Evolutionary conservation across 2,797 vertebrate genomes (phyloP), one percentile per base, ranked within the genome.

Genomic region (Peromyscus melanophrys): DNA sequence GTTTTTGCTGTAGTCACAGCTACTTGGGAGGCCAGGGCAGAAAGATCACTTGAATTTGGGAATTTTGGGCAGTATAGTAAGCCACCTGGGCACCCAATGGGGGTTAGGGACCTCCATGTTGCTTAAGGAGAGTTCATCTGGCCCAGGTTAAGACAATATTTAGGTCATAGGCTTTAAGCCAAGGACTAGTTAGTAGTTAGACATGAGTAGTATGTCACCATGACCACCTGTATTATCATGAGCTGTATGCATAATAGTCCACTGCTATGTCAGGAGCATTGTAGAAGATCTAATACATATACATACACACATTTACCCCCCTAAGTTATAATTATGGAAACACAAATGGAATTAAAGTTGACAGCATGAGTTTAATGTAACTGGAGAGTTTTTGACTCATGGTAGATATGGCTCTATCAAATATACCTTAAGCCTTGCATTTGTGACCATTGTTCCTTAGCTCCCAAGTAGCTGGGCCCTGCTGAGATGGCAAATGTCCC

Each of bases 161-260:
- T 81, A 57, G 21, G 55, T 57, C 31, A 78, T 90, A 61, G 65
- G 9, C 85, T 92, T 87, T 75, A 88, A 80, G 69, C 16, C 49
- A 80, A 92, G 31, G 11, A 90, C 40, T 94, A 67, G 11, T 92
- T 77, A 94, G 49, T 76, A 29, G 8, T 81, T 37, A 81, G 80
- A 75, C 40, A 13, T 77, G 65, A 34, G 6, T 16, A 17, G 6
- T 16, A 34, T 69, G 31, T 27, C 31, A 34, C 65, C 5, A 10
- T 69, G 65, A 14, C 65, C 65, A 34, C 31, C 65, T 31, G 27
- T 27, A 31, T 65, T 65, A 69, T 31, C 27, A 7, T 69, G 65
- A 69, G 31, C 65, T 69, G 65, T 34, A 16, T 69, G 65, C 31
- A 69, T 16, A 69, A 69, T 16, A 69, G 65, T 69, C 31, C 31